Conservation (phyloP, 2,113 vertebrate species). For the Puma concolor region DNA sequence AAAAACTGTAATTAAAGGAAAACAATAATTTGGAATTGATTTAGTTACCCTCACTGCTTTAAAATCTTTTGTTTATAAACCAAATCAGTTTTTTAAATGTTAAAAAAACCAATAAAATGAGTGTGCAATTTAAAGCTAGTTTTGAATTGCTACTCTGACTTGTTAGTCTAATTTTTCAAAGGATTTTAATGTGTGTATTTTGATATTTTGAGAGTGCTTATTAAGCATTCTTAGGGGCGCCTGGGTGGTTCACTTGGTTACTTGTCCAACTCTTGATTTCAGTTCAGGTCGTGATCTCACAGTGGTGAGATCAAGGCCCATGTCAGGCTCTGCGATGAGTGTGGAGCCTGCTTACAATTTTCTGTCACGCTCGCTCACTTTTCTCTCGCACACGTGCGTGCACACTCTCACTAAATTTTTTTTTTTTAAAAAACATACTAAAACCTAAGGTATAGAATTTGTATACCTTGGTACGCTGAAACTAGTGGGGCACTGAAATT, state of each 20-base stretch:
- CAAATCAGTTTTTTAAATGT: neutral
- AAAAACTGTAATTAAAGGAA: constrained; percentile 32
- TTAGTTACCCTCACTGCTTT: neutral
- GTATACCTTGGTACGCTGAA: neutral
- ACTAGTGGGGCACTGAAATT: neutral
- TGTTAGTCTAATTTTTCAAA: constrained; percentile 20
- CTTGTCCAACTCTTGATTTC: no score
- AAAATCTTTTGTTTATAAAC: neutral
- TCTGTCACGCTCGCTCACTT: no score
- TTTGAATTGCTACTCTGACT: neutral
- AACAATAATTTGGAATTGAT: neutral
- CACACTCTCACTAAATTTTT: no score
- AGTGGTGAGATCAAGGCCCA: no score
- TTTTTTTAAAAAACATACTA: neutral
- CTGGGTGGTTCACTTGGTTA: no score
- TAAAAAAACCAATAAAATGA: neutral
- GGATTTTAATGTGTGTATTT: neutral
- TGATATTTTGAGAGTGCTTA: neutral
- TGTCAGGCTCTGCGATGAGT: no score
- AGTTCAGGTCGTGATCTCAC: no score
- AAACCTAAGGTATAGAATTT: neutral
- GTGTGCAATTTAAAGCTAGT: neutral
- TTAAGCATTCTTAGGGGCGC: neutral
- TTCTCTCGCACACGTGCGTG: no score
- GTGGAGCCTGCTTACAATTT: no score